phyloP scores from a whole-genome alignment of 2,888 invertebrate species.

The Lydus trimaculatus region DNA sequence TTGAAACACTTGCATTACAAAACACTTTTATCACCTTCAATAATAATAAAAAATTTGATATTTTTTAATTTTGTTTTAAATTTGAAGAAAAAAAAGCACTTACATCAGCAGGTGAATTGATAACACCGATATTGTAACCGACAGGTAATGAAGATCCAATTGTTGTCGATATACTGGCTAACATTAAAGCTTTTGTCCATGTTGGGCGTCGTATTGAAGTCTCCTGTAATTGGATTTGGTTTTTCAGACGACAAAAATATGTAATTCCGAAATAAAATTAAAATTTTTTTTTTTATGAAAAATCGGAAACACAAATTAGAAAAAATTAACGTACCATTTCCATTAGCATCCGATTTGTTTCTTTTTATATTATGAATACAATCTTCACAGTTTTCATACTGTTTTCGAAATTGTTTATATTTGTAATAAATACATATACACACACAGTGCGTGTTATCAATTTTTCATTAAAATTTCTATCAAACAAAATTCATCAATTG shows the following conservation, averaged over 20 bases:
- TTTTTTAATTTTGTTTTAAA: neutral
- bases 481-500: neutral
- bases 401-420: neutral
- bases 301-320: neutral
- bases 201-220: conserved; percentile 52
- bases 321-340: neutral
- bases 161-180: conserved; percentile 76
- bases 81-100: conserved; percentile 49
- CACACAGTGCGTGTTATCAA: neutral
- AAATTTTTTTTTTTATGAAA: neutral
- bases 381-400: neutral
- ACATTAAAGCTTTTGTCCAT: conserved; percentile 72
- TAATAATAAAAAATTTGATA: conserved; percentile 4
- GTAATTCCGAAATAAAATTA: neutral
- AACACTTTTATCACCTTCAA: conserved; percentile 73
- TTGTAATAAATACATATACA: neutral
- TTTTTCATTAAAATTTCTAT: neutral
- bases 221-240: conserved; percentile 44
- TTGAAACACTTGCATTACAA: conserved; percentile 73
- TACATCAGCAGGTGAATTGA: conserved; percentile 83
- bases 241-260: neutral
- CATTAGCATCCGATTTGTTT: neutral
- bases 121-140: conserved; percentile 86
- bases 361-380: neutral
- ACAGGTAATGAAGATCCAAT: conserved; percentile 82